Evolutionary conservation across 2,113 vertebrate species (phyloP), one percentile per base, ranked within the genome.

Genomic region (Syrrhaptes paradoxus): DNA sequence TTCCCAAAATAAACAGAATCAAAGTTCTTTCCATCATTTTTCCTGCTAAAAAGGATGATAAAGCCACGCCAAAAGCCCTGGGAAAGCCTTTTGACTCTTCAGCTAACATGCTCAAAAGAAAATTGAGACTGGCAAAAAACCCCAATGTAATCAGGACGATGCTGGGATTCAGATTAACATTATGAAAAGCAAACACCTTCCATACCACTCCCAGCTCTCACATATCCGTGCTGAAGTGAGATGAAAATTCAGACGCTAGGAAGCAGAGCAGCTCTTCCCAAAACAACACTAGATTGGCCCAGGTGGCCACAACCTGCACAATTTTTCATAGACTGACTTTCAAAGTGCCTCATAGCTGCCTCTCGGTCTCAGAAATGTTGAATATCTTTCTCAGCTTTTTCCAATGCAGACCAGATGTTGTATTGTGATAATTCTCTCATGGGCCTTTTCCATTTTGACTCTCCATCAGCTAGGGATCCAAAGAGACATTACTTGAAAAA

Each of bases 351-450:
- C 55, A 71, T 62, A 89, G 71, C 89, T 89, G 87, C 73, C 62
- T 71, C 66, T 87, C 1, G 0, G 76, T 87, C 89, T 94, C 91
- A 62, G 81, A 96, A 89, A 96, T 73, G 91, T 36, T 91, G 91
- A 91, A 75, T 81, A 87, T 95, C 86, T 93, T 93, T 90, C 93
- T 93, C 91, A 72, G 84, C 77, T 95, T 90, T 97, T 97, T 89
- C 89, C 95, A 97, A 91, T 58, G 81, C 87, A 96, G 91, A 96
- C 91, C 96, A 97, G 96, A 97, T 96, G 95, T 96, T 97, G 89
- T 75, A 79, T 32, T 96, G 89, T 65, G 95, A 95, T 95, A 96
- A 95, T 93, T 95, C 74, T 96, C 94, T 96, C 93, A 93, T 58
- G 94, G 84, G 95, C 66, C 91, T 89, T 95, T 96, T 89, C 94